Evolutionary conservation across 1,140 invertebrate species (phyloP).

Genomic region (Drosophila mayri): DNA sequence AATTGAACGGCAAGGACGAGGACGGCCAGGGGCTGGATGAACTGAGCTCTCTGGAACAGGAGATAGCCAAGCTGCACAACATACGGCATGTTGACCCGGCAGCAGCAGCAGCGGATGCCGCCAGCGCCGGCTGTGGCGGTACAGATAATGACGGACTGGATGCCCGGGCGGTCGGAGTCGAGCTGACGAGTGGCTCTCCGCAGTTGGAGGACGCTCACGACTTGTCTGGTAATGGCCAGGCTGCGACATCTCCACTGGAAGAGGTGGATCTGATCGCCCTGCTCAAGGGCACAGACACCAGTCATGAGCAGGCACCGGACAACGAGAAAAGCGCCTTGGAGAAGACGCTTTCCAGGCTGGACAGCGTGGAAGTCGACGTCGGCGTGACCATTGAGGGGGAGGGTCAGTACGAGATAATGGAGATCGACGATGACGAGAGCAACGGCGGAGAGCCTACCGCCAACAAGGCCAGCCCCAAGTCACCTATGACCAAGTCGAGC

Average conservation of each 20-base stretch:
- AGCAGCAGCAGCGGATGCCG: constrained; percentile 6
- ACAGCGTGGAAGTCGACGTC: constrained; percentile 50
- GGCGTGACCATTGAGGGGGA: constrained; percentile 81
- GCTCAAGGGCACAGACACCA: constrained; percentile 69
- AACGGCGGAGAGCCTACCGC: constrained; percentile 5
- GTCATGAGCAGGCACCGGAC: constrained; percentile 14
- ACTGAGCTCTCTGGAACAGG: constrained; percentile 71
- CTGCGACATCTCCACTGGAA: constrained; percentile 46
- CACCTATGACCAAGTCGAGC: not conserved
- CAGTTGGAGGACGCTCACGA: constrained; percentile 5
- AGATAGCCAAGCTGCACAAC: constrained; percentile 79
- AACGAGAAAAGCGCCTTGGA: constrained; percentile 38
- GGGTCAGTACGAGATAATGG: constrained; percentile 81
- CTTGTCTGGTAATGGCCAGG: constrained; percentile 8
- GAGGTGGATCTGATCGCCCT: constrained; percentile 80
- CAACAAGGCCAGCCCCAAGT: constrained; percentile 12
- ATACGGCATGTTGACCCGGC: constrained; percentile 25
- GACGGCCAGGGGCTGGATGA: constrained; percentile 58
- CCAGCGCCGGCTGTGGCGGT: not conserved
- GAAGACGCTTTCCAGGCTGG: constrained; percentile 45
- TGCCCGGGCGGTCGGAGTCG: not conserved
- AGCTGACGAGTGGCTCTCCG: constrained; percentile 3
- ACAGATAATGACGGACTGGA: constrained; percentile 21
- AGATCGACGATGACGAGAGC: constrained; percentile 71
- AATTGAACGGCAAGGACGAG: constrained; percentile 31